These are phyloP conservation scores for Lutjanus campechanus DNA, from an alignment of 2,797 vertebrate species.

Conservation along the genomic window DNA sequence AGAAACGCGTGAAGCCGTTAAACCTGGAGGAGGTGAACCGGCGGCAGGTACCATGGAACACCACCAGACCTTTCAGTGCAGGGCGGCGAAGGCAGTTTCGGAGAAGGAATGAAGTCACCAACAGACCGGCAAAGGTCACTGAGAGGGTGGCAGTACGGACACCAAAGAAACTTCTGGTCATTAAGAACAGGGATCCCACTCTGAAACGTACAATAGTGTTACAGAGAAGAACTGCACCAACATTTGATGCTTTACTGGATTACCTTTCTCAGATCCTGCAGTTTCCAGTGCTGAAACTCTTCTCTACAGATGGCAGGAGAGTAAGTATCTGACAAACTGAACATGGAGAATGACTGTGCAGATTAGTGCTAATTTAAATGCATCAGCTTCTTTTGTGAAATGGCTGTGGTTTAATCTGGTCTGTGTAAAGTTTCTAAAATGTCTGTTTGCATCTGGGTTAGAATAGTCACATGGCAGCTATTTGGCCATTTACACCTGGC, in stretches of 20 bases:
- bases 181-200: constrained; percentile 91
- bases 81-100: constrained; percentile 51
- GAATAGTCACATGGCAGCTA: too few relatives aligned
- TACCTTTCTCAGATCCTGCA: constrained; percentile 91
- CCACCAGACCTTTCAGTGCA: constrained; percentile 77
- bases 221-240: constrained; percentile 89
- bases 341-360: constrained; percentile 9
- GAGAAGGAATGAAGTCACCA: constrained; percentile 61
- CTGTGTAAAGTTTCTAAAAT: neutral
- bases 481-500: too few relatives aligned
- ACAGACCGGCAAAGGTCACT: constrained; percentile 64
- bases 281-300: constrained; percentile 92
- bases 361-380: neutral
- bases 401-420: neutral
- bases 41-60: constrained; percentile 92
- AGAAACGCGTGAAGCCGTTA: constrained; percentile 91
- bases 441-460: too few relatives aligned
- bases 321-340: constrained; percentile 83
- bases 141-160: constrained; percentile 77
- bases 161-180: constrained; percentile 90
- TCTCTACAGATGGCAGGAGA: constrained; percentile 91
- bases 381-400: neutral
- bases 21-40: constrained; percentile 89
- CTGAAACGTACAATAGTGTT: constrained; percentile 85
- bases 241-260: constrained; percentile 91